Conservation (phyloP, 2,888 invertebrate species). For the Eueremaeus valkanovi region DNA sequence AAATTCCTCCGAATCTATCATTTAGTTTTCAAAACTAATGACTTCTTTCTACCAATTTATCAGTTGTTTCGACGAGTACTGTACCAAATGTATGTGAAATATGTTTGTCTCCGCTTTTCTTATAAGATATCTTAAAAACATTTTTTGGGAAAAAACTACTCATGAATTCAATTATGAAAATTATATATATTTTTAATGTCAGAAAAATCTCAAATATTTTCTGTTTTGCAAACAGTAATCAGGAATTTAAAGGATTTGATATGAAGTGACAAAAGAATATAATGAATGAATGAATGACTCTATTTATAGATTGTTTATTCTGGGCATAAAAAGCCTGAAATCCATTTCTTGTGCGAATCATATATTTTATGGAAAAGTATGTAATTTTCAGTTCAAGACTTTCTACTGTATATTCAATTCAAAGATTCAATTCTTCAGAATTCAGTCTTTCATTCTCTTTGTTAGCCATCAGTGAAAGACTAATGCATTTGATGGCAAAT, state of each 20-base stretch:
- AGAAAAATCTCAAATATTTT: not conserved
- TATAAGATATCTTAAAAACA: not conserved
- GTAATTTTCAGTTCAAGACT: no score
- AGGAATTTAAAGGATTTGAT: not conserved
- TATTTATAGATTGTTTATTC: no score
- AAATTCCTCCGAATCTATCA: not conserved
- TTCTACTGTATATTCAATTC: no score
- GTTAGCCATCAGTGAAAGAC: not conserved
- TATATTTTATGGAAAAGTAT: no score
- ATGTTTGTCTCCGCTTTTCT: not conserved
- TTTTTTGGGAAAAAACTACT: not conserved
- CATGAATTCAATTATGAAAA: not conserved
- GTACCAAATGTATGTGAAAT: not conserved
- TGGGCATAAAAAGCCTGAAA: no score
- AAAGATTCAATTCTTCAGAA: no score
- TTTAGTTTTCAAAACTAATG: not conserved
- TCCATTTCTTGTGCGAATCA: no score
- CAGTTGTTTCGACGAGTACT: not conserved
- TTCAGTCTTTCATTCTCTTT: not conserved
- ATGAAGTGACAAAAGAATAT: no score
- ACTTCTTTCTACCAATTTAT: not conserved
- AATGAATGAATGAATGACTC: no score
- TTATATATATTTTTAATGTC: no score
- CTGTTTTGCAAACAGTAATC: not conserved
- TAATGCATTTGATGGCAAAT: not conserved